phyloP scores from a whole-genome alignment of 1,140 invertebrate species.

The Aphaenogaster floridana region DNA sequence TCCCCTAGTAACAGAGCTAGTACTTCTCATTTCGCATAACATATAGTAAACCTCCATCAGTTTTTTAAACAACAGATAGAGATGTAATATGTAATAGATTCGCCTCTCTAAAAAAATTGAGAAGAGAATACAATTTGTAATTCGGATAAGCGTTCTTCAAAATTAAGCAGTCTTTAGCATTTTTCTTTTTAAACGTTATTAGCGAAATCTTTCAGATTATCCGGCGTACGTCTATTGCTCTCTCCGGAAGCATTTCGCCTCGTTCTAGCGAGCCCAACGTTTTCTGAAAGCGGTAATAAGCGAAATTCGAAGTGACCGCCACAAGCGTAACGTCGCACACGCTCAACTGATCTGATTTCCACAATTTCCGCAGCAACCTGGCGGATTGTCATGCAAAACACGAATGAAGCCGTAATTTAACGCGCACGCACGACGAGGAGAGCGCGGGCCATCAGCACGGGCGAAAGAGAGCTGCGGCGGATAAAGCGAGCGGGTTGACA shows the following conservation, averaged over 20 bases:
- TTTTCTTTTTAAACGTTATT: background rate
- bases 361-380: slow-evolving; percentile 62
- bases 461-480: background rate
- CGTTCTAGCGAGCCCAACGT: background rate
- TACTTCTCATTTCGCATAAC: background rate
- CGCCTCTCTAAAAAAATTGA: background rate
- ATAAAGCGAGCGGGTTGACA: slow-evolving; percentile 53
- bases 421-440: slow-evolving; percentile 26
- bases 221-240: background rate
- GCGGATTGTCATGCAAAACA: slow-evolving; percentile 69
- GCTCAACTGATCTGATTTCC: slow-evolving; percentile 72
- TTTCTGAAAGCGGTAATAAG: slow-evolving; percentile 62
- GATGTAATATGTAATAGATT: background rate
- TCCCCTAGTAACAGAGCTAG: background rate
- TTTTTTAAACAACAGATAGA: background rate
- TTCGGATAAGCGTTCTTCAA: background rate
- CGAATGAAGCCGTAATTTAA: slow-evolving; percentile 71
- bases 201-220: background rate
- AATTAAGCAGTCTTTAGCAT: background rate
- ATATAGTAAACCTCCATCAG: background rate
- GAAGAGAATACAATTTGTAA: background rate
- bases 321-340: slow-evolving; percentile 58
- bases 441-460: slow-evolving; percentile 6
- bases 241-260: background rate
- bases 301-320: slow-evolving; percentile 29